phyloP scores from a whole-genome alignment of 2,797 vertebrate genomes.

The Rhadinocentrus ornatus region DNA sequence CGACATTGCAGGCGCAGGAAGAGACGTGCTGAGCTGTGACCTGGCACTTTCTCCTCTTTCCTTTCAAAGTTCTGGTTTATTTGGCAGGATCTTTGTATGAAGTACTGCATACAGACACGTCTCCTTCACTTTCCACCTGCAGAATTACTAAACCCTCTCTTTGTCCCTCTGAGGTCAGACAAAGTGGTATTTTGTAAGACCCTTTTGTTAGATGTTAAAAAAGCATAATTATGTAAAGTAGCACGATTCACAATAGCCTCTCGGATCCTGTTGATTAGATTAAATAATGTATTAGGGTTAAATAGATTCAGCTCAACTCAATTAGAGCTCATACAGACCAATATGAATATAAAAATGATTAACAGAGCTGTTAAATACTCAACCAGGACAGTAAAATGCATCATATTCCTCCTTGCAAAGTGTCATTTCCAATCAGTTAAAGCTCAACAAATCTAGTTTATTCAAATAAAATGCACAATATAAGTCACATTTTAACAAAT shows the following conservation, averaged over 20 bases:
- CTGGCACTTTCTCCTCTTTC: conserved; percentile 23
- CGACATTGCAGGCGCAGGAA: conserved; percentile 47
- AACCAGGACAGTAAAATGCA: no score
- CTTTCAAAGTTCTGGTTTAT: conserved; percentile 45
- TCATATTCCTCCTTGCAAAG: no score
- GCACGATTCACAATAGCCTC: conserved; percentile 32
- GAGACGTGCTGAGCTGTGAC: conserved; percentile 50
- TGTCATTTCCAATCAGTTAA: no score
- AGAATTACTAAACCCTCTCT: background rate
- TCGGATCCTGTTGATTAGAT: conserved; percentile 42
- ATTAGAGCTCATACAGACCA: conserved; percentile 31
- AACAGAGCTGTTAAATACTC: conserved; percentile 1
- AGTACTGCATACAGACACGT: conserved; percentile 19
- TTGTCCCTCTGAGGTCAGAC: conserved; percentile 8
- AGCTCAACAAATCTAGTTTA: no score
- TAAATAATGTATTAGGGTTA: conserved; percentile 27
- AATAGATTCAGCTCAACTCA: conserved; percentile 31
- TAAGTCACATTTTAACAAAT: background rate
- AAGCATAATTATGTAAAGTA: conserved; percentile 40
- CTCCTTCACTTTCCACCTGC: conserved; percentile 11
- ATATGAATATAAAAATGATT: conserved; percentile 5
- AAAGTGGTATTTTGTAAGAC: conserved; percentile 12
- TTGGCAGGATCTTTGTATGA: conserved; percentile 10
- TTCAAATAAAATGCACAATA: no score
- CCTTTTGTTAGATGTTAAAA: conserved; percentile 40